Conservation (phyloP, 1,140 invertebrate genomes). For the Teleopsis dalmanni region DNA sequence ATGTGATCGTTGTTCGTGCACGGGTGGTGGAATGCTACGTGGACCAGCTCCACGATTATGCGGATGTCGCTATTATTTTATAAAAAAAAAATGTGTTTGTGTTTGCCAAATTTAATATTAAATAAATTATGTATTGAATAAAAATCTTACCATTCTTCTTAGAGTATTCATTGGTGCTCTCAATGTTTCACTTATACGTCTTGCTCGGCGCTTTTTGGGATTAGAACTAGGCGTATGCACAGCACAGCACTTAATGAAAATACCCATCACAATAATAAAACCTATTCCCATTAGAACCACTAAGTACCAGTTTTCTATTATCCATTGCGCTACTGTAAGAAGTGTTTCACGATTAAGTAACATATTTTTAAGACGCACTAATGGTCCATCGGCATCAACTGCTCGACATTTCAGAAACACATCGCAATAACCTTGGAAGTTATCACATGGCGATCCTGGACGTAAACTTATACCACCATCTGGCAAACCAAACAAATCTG, state of each 20-base stretch:
- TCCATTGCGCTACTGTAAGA: constrained; percentile 76
- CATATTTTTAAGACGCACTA: constrained; percentile 93
- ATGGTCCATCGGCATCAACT: constrained; percentile 95
- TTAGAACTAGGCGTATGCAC: constrained; percentile 98
- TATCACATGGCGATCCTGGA: constrained; percentile 95
- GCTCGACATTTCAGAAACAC: constrained; percentile 95
- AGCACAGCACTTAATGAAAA: constrained; percentile 99
- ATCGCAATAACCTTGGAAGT: constrained; percentile 97
- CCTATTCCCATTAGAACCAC: constrained; percentile 85
- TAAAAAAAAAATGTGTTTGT: constrained; percentile 5
- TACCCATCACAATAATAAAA: constrained; percentile 91
- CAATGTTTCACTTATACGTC: constrained; percentile 78
- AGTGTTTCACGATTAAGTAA: constrained; percentile 90
- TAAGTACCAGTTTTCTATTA: constrained; percentile 94
- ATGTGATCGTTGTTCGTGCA: constrained; percentile 21
- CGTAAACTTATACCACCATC: constrained; percentile 79
- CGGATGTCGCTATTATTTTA: constrained; percentile 46
- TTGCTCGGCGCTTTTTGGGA: constrained; percentile 82
- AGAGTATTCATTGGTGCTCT: constrained; percentile 82
- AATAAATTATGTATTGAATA: not conserved
- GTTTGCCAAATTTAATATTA: not conserved
- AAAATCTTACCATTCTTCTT: constrained; percentile 52
- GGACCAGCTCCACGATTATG: constrained; percentile 45
- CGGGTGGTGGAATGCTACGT: constrained; percentile 49
- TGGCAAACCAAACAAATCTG: constrained; percentile 63